Evolutionary conservation across 2,888 invertebrate species (phyloP), one percentile per base, ranked within the genome.

Genomic region (Labia minor): DNA sequence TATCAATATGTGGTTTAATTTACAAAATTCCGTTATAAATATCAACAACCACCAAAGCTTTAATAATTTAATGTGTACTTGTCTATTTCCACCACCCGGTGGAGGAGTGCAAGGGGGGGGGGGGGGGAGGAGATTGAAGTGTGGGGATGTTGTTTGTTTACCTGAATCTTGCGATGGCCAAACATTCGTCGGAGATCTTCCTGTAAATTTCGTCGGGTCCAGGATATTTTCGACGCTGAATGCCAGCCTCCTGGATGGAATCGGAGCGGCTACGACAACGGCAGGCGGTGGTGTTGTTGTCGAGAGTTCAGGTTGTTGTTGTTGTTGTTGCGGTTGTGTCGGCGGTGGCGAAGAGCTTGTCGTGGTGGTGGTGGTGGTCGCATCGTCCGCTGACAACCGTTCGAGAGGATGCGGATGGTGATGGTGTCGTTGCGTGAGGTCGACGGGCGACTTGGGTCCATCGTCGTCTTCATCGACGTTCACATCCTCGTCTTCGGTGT

Each of bases 221-320:
- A 93, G 79, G 71, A 93, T 93, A 75, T 93, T 93, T 79, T 93
- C 92, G 19, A 93, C 93, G 3, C 92, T 92, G 78, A 93, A 93
- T 18, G 92, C 90, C 70, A 92, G 83, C 72, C 83, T 86, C 72
- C 87, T 78, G 65, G 85, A 86, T 68, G 83, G 80, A 16, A 19
- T 21, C 6, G 66, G 65, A n/a, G 65, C 37, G 16, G 68, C 49
- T 14, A 62, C 62, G 14, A 67, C 68, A n/a, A 21, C 21, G 1
- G 11, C 65, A 4, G 64, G 64, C 26, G 64, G 64, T 16, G 61
- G 65, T n/a, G n/a, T n/a, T n/a, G n/a, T n/a, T n/a, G n/a, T n/a
- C n/a, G n/a, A n/a, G n/a, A n/a, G n/a, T n/a, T n/a, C n/a, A n/a
- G n/a, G n/a, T n/a, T n/a, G n/a, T n/a, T n/a, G n/a, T n/a, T n/a